A percentile compares a stretch with the other conserved stretches of the same genome.
phyloP scores from a whole-genome alignment of 2,113 vertebrate genomes.

The Esox niger region DNA sequence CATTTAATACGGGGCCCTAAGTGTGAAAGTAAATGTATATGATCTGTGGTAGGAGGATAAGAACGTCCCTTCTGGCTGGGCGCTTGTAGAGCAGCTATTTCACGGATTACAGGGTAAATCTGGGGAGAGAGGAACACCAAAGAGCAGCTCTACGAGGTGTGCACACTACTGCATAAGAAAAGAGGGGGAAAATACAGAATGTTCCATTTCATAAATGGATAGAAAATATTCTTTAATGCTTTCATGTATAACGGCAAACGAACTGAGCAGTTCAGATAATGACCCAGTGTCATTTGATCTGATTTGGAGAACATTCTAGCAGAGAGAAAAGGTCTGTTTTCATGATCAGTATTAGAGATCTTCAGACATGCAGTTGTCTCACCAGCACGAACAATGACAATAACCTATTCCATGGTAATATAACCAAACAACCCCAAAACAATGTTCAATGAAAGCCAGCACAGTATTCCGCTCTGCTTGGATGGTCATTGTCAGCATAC shows the following conservation, averaged over 20 bases:
- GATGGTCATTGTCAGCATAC: slow-evolving; percentile 33
- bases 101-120: slow-evolving; percentile 47
- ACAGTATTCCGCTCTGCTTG: slow-evolving; percentile 8
- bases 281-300: slow-evolving; percentile 36
- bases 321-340: background rate
- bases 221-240: slow-evolving; percentile 53
- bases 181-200: slow-evolving; percentile 29
- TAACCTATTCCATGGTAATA: slow-evolving; percentile 46
- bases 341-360: slow-evolving; percentile 20
- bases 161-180: slow-evolving; percentile 7
- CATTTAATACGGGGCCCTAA: slow-evolving; percentile 31
- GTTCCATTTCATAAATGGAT: slow-evolving; percentile 54
- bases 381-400: slow-evolving; percentile 15
- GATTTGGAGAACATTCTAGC: slow-evolving; percentile 35
- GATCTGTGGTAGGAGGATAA: slow-evolving; percentile 26
- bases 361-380: background rate
- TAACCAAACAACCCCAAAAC: slow-evolving; percentile 28
- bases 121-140: slow-evolving; percentile 37
- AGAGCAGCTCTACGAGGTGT: slow-evolving; percentile 35
- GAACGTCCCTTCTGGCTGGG: slow-evolving; percentile 9
- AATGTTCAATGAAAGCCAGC: slow-evolving; percentile 27
- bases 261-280: slow-evolving; percentile 41
- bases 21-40: slow-evolving; percentile 40
- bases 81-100: slow-evolving; percentile 43
- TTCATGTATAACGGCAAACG: slow-evolving; percentile 35